Evolutionary conservation across 2,888 invertebrate genomes (phyloP).

Genomic region (Cheilosia soror): DNA sequence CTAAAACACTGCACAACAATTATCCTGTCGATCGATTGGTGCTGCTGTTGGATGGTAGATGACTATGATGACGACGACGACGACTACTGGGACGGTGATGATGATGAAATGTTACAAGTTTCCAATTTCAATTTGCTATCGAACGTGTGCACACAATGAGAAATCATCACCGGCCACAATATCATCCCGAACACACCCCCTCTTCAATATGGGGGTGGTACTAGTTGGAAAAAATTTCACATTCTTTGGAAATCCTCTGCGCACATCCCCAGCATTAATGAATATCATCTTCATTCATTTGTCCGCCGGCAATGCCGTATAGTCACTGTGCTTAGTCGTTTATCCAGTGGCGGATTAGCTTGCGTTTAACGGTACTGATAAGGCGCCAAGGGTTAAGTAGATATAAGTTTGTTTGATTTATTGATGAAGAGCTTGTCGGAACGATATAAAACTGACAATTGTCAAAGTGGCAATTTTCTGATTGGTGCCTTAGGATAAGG

Average conservation of each 20-base stretch:
- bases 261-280: conserved; percentile 64
- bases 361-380: background rate
- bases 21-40: conserved; percentile 56
- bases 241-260: conserved; percentile 58
- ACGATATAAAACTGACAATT: background rate
- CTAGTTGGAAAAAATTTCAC: conserved; percentile 35
- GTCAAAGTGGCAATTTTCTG: no score
- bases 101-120: conserved; percentile 70
- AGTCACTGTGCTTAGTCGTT: conserved; percentile 36
- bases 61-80: conserved; percentile 43
- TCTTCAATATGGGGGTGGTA: background rate
- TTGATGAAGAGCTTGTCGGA: background rate
- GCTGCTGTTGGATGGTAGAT: conserved; percentile 4
- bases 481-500: no score
- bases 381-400: conserved; percentile 20
- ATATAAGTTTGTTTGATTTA: conserved; percentile 17
- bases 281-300: conserved; percentile 65
- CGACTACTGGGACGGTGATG: conserved; percentile 28
- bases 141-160: conserved; percentile 67
- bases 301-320: conserved; percentile 17
- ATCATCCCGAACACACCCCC: conserved; percentile 30
- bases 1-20: conserved; percentile 43
- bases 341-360: conserved; percentile 41
- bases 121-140: conserved; percentile 74
- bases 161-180: conserved; percentile 70